Base-by-base conservation (phyloP, 2,888 invertebrate species). In the Meteorus cinctellus region DNA sequence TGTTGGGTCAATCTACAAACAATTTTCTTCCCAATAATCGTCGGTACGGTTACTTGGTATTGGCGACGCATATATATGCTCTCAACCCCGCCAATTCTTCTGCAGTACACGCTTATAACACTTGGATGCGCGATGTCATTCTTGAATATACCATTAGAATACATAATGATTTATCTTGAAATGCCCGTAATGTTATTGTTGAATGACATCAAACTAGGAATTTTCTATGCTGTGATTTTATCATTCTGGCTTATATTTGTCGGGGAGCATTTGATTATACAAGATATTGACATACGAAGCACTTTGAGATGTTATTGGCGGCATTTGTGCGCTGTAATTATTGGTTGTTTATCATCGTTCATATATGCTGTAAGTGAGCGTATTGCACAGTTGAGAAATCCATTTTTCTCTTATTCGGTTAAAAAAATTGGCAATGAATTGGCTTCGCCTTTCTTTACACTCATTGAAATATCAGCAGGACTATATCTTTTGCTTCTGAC, bases 191-290 rank as follows among this genome's bases (percentile, higher is more conserved):
- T 99, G 97, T 91, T 98, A 75, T 90, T 99, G 48, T 88, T 99
- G 12, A 95, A 96, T 83, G 99, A 99, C 90, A 95, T 99, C 76
- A 93, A 98, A 75, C 99, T 99, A 90, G 99, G 99, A 10, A 91
- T 98, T 59, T 99, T 99, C 90, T 99, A 99, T 90, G 97, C 98
- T 0, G 95, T 94, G 88, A 91, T 99, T 16, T 92, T 99, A 75
- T 97, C 97, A 2, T 99, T 99, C 89, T 99, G 99, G 99, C 92
- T 99, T 0, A 94, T 99, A 45, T 99, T 99, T 90, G 96, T 98
- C 75, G 99, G 99, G 0, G 99, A 99, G 90, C 99, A 99, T 90
- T 95, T 99, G 92, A 92, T 98, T 90, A 66, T 77, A 27, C 93
- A 97, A 92, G 97, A 98, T 85, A 92, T 94, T 29, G 94, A 95